Evolutionary conservation across 1,140 invertebrate genomes (phyloP), one percentile per base, ranked within the genome.

Genomic region (Calephelis virginiensis): DNA sequence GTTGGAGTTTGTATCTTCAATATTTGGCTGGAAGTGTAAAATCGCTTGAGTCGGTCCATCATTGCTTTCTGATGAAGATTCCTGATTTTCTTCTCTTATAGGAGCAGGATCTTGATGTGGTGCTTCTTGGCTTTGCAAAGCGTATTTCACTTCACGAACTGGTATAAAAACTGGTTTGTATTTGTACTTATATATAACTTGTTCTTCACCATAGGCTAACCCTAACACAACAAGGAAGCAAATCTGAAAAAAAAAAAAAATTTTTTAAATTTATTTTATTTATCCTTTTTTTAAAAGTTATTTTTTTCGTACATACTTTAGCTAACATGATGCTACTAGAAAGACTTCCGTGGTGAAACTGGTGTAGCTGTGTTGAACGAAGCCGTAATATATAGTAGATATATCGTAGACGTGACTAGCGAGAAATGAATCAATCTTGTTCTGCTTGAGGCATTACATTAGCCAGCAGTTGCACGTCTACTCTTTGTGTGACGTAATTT

Each of bases 391-490:
- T 91, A 91, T 91, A 91, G 80, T 72, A 82, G 83, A 89, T 86
- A 89, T 82, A 86, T 89, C 72, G 83, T 82, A 89, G 85, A 89
- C 83, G 89, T 89, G 88, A 91, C 86, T 83, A 80, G 88, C 89
- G 82, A 86, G 88, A 85, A 86, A 82, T 89, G 86, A 82, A 86
- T 86, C 83, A 81, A 86, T 90, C 83, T 83, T 77, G 78, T 80
- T 77, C 78, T 73, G 83, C 77, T 81, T 70, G 82, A 77, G 83
- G 83, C 85, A 78, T 82, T 82, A 79, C 80, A 83, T 78, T 85
- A 78, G 79, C 78, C 81, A 88, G 80, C 64, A 79, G 65, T 64
- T 71, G 75, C 81, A 83, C 81, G 81, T 79, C 70, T 75, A 69
- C 62, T 47, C 73, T 76, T 74, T 77, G 75, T 75, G 74, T 90